Base-by-base conservation (phyloP, 2,797 vertebrate genomes). In the Caiman crocodilus region DNA sequence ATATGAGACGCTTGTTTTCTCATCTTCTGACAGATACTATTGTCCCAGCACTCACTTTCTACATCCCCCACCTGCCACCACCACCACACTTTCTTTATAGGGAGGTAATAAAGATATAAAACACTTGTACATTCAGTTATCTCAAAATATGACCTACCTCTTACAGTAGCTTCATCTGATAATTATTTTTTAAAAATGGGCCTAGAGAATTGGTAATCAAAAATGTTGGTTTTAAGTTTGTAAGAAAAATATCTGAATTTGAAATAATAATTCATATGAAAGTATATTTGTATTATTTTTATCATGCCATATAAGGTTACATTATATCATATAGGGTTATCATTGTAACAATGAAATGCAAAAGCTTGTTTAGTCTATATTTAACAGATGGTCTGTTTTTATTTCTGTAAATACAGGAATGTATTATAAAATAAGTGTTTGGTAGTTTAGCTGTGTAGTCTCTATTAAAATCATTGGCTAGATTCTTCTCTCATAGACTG, bases 111-210 rank as follows among this genome's bases (percentile, higher is more conserved):
- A 63, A 12, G 25, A 14, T 76, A 56, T 76, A 56, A 83, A 90
- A 93, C 57, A 80, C 11, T 18, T 63, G 2, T 28, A 77, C 61
- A 85, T 92, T 56, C 77, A 88, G 67, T 93, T 88, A 79, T 18
- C 85, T 14, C 64, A 18, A 82, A 78, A 7, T 26, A 77, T 81
- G 18, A 4, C 23, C 50, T 84, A 67, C 8, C 75, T 90, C 64
- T 77, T 63, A 90, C 78, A 67, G 63, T 30, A 63, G 1, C 63
- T 69, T 87, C 30, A 90, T 3, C 6, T 21, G 58, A 20, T 84
- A 79, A 85, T 91, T 90, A 89, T 83, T 42, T 57, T 82, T 7
- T 5, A 87, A 15, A 65, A 82, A 30, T 7, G 1, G 65, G 4
- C 63, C 30, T 74, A 65, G 5, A 71, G 58, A 17, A 79, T 59